Evolutionary conservation across 2,113 vertebrate genomes (phyloP).

Genomic region (Stegastes partitus): DNA sequence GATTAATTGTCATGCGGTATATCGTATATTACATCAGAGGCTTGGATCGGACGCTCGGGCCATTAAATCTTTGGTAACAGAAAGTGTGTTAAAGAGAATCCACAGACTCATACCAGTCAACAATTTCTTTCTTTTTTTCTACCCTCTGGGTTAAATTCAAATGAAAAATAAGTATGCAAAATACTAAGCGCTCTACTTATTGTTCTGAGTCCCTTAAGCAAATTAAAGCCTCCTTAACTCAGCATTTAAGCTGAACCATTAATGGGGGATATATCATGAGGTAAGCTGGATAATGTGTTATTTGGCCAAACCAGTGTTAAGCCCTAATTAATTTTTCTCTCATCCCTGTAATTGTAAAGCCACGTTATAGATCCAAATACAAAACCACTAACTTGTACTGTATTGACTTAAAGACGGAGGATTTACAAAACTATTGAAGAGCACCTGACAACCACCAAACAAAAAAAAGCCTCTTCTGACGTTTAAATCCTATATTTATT

Average conservation of each 20-base stretch:
- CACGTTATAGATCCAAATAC: neutral
- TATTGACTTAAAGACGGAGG: constrained; percentile 1
- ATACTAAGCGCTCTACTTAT: constrained; percentile 3
- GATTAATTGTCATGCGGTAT: constrained; percentile 48
- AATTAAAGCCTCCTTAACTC: constrained; percentile 51
- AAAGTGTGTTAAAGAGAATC: constrained; percentile 29
- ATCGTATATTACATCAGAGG: constrained; percentile 56
- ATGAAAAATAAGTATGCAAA: constrained; percentile 27
- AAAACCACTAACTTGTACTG: neutral
- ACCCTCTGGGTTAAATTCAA: constrained; percentile 1
- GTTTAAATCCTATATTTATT: neutral
- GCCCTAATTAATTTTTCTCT: neutral
- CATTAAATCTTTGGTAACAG: constrained; percentile 63
- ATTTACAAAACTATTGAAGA: neutral
- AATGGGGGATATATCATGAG: constrained; percentile 56
- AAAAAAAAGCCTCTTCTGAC: constrained; percentile 10
- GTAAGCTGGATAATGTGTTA: constrained; percentile 48
- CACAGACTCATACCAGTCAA: neutral
- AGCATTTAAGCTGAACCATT: constrained; percentile 72
- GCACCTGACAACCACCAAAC: neutral
- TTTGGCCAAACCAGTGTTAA: constrained; percentile 12
- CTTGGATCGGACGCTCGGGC: constrained; percentile 16
- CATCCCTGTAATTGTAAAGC: constrained; percentile 3
- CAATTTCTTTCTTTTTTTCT: neutral
- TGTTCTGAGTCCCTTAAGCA: constrained; percentile 20